Conservation (phyloP, 2,888 invertebrate species). For the Diadromus collaris region DNA sequence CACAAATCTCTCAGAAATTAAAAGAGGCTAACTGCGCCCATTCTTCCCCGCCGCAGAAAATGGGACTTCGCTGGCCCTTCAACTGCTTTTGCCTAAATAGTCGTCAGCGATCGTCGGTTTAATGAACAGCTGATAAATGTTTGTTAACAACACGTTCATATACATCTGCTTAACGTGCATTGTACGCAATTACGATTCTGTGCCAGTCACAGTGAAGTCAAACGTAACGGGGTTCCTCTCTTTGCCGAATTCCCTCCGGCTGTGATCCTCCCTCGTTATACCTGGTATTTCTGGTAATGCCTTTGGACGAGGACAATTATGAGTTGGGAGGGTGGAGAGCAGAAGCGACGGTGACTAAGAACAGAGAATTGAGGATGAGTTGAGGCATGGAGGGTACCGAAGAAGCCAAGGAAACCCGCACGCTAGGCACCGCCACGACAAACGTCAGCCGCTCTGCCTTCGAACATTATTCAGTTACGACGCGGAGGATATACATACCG, state of each 20-base stretch:
- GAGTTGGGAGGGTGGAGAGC: slow-evolving; percentile 59
- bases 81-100: neutral
- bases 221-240: slow-evolving; percentile 17
- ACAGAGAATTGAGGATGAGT: slow-evolving; percentile 21
- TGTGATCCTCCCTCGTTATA: slow-evolving; percentile 32
- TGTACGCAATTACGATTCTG: neutral
- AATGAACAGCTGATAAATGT: neutral
- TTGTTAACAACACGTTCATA: neutral
- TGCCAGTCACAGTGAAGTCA: neutral
- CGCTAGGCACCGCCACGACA: slow-evolving; percentile 71
- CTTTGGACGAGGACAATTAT: slow-evolving; percentile 73
- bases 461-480: slow-evolving; percentile 72
- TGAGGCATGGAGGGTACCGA: neutral
- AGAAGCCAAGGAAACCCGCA: slow-evolving; percentile 57
- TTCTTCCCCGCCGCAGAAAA: neutral
- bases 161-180: neutral
- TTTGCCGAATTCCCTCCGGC: slow-evolving; percentile 30
- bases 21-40: too few species aligned
- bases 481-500: slow-evolving; percentile 28
- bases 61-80: neutral
- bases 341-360: slow-evolving; percentile 28
- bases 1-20: too few species aligned
- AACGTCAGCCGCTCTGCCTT: slow-evolving; percentile 68
- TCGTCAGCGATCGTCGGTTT: neutral
- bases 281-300: slow-evolving; percentile 58